Evolutionary conservation across 2,888 invertebrate genomes (phyloP).

Genomic region (Eristalis pertinax): DNA sequence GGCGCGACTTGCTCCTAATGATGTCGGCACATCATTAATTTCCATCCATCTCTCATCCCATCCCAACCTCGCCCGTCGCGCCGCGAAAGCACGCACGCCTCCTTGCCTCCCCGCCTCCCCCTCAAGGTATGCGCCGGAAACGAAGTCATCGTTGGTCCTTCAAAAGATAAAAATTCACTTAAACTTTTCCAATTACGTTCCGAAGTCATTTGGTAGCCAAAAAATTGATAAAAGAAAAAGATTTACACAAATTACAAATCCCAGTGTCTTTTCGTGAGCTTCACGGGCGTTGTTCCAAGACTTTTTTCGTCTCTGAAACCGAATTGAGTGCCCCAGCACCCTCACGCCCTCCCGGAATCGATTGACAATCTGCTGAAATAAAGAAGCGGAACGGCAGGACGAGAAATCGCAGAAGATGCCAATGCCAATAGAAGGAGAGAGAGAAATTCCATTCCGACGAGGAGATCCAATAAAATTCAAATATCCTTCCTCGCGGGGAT

Average conservation of each 20-base stretch:
- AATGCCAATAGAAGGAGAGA: neutral
- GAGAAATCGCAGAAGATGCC: slow-evolving; percentile 15
- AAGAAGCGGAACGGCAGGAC: slow-evolving; percentile 51
- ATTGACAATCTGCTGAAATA: slow-evolving; percentile 67
- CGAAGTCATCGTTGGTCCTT: neutral
- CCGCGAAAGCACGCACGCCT: no score
- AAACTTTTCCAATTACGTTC: slow-evolving; percentile 74
- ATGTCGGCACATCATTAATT: slow-evolving; percentile 67
- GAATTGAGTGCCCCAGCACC: slow-evolving; percentile 1
- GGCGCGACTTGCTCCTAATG: slow-evolving; percentile 39
- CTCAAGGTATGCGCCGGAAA: slow-evolving; percentile 22
- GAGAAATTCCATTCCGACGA: slow-evolving; percentile 30
- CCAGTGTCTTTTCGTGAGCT: slow-evolving; percentile 50
- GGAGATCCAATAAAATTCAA: slow-evolving; percentile 69
- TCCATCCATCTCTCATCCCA: neutral
- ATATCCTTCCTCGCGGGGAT: slow-evolving; percentile 55
- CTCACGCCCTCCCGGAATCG: slow-evolving; percentile 42
- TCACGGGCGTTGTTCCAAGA: neutral
- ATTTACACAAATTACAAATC: slow-evolving; percentile 74
- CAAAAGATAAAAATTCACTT: slow-evolving; percentile 73
- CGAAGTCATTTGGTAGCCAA: slow-evolving; percentile 53
- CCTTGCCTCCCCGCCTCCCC: neutral
- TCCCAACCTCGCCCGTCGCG: no score
- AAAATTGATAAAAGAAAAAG: slow-evolving; percentile 63
- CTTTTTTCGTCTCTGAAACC: neutral